Evolutionary conservation across 2,797 vertebrate genomes (phyloP).

Genomic region (Notolepis coatsorum): DNA sequence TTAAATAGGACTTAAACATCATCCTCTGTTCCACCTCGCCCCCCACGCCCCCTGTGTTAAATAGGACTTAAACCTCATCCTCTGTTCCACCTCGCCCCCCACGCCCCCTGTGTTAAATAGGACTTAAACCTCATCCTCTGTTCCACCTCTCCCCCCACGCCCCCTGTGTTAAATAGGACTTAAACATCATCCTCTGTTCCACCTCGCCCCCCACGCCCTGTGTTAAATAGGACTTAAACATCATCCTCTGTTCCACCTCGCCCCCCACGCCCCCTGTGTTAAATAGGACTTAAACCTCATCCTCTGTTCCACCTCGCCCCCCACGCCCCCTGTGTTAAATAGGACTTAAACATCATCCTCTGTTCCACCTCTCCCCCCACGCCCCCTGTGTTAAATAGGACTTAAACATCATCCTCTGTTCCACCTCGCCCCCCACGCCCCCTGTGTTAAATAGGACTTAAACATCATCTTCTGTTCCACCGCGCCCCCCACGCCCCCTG

Average conservation of each 20-base stretch:
- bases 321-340: slow-evolving; percentile 65
- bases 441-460: slow-evolving; percentile 66
- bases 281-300: slow-evolving; percentile 73
- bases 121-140: too few species aligned
- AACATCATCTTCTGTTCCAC: too few species aligned
- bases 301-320: too few species aligned
- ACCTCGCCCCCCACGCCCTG: slow-evolving; percentile 60
- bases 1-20: slow-evolving; percentile 72
- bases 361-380: too few species aligned
- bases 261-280: slow-evolving; percentile 57
- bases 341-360: too few species aligned
- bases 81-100: too few species aligned
- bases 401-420: too few species aligned
- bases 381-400: slow-evolving; percentile 65
- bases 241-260: too few species aligned
- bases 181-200: too few species aligned
- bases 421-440: too few species aligned
- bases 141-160: too few species aligned
- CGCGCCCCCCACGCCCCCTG: slow-evolving; percentile 60
- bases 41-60: slow-evolving; percentile 62
- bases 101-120: slow-evolving; percentile 66
- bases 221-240: slow-evolving; percentile 69
- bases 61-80: slow-evolving; percentile 71
- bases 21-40: too few species aligned
- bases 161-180: slow-evolving; percentile 64